phyloP scores from a whole-genome alignment of 1,140 invertebrate genomes.

The Goniozus legneri region DNA sequence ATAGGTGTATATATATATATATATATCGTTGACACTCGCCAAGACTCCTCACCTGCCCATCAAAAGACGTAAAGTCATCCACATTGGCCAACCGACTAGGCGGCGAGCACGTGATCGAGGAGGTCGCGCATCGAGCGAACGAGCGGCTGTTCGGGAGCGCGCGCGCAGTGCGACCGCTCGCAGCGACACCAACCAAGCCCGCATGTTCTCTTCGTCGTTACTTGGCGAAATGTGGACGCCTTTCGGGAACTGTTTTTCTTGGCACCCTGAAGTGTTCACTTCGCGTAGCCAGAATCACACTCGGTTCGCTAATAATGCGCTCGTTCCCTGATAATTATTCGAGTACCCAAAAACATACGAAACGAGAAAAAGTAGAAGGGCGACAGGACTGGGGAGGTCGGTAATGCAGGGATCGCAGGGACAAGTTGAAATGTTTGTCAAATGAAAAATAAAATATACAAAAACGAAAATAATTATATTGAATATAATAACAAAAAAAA shows the following conservation, averaged over 20 bases:
- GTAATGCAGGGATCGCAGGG: neutral
- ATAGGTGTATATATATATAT: constrained; percentile 8
- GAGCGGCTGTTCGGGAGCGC: neutral
- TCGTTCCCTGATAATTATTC: too few relatives aligned
- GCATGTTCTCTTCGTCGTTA: constrained; percentile 32
- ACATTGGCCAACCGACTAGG: constrained; percentile 47
- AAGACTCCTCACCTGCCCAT: constrained; percentile 56
- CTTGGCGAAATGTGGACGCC: constrained; percentile 53
- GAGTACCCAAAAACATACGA: too few relatives aligned
- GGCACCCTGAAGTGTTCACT: constrained; percentile 28
- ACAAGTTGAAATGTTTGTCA: neutral
- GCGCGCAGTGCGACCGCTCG: neutral
- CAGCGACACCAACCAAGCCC: neutral
- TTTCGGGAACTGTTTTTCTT: constrained; percentile 45
- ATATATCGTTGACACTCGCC: constrained; percentile 51
- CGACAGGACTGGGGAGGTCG: neutral
- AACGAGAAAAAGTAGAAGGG: too few relatives aligned
- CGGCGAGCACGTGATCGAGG: constrained; percentile 28
- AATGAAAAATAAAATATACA: neutral
- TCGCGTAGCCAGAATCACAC: too few relatives aligned
- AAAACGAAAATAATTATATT: neutral
- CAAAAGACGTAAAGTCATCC: constrained; percentile 56
- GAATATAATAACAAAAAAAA: neutral
- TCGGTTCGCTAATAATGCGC: too few relatives aligned
- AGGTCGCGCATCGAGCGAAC: neutral